Percentiles rank a stretch among this genome's conserved stretches.
phyloP scores from a whole-genome alignment of 1,140 invertebrate species.

The Belonocnema kinseyi region DNA sequence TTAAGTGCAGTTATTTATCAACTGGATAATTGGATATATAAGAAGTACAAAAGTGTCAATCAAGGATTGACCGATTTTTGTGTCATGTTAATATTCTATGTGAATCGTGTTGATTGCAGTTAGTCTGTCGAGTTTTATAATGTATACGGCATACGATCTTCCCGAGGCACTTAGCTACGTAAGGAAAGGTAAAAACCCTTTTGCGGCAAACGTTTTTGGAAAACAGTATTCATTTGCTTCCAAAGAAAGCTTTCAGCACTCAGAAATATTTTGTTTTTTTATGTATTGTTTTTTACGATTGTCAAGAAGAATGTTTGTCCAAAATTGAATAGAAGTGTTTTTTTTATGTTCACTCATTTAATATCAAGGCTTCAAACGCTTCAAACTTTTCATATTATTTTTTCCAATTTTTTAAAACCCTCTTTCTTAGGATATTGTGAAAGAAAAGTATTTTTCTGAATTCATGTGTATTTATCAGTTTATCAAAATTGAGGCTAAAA shows the following conservation, averaged over 20 bases:
- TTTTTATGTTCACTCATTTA: too few relatives aligned
- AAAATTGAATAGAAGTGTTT: too few relatives aligned
- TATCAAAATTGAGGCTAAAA: neutral
- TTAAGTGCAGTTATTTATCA: too few relatives aligned
- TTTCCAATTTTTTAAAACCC: neutral
- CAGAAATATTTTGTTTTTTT: constrained; percentile 6
- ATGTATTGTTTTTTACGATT: too few relatives aligned
- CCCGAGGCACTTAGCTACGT: constrained; percentile 62
- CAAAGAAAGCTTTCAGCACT: neutral
- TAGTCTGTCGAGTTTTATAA: constrained; percentile 66
- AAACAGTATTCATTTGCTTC: neutral
- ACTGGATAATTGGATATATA: too few relatives aligned
- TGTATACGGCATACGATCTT: constrained; percentile 65
- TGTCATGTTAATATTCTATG: constrained; percentile 66
- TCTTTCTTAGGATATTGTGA: neutral
- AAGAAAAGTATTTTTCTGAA: too few relatives aligned
- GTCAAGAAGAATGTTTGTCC: too few relatives aligned
- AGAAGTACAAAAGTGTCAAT: too few relatives aligned
- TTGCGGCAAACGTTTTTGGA: neutral
- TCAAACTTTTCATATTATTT: too few relatives aligned
- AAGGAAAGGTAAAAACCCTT: constrained; percentile 63
- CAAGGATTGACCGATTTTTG: constrained; percentile 33
- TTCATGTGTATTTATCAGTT: neutral
- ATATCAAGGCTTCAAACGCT: too few relatives aligned
- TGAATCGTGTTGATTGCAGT: constrained; percentile 60